Base-by-base conservation (phyloP, 2,113 vertebrate species). In the Pseudopipra pipra region DNA sequence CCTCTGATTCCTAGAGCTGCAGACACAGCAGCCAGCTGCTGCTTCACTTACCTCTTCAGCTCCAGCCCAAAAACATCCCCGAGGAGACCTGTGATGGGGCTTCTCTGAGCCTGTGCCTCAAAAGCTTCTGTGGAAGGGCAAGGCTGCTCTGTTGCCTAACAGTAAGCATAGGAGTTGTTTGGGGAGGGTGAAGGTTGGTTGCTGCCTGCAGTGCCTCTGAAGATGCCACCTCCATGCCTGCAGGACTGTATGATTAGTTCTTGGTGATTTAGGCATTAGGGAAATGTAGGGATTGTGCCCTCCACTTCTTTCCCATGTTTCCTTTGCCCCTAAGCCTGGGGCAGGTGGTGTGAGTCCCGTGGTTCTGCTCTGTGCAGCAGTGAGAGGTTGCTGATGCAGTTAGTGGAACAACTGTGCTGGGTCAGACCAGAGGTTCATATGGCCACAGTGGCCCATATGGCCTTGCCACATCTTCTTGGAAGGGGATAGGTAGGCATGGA, bases 91-190 rank as follows among this genome's bases (percentile, higher is more conserved):
- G 18, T 77, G 55, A 30, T 62, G 43, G 47, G 31, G 14, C 47
- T 51, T 80, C 11, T 43, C 31, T 51, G 21, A 75, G 16, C 66
- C 8, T 47, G 61, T 62, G 44, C 49, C 62, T 90, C 76, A 41
- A 4, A 92, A 65, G 14, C 55, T 71, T 74, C 49, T 28, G 22
- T 70, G 55, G 49, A 62, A 66, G 59, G 62, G 35, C n/a, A 56
- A 73, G 13, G 31, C 28, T 5, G 2, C 47, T 92, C 76, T 63
- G 20, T 62, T 75, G 23, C 52, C 1, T 59, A 18, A 39, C 13
- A 67, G 63, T 27, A 71, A 76, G 17, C 0, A 0, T n/a, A 58
- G 27, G 71, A 71, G 24, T 62, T 2, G 0, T 62, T 19, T 49
- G 24, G 35, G 31, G 8, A 70, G 61, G 20, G 16, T 62, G 5